Base-by-base conservation (phyloP, 92 coral and sea anemone species). In the Zoanthus sansibaricus region DNA sequence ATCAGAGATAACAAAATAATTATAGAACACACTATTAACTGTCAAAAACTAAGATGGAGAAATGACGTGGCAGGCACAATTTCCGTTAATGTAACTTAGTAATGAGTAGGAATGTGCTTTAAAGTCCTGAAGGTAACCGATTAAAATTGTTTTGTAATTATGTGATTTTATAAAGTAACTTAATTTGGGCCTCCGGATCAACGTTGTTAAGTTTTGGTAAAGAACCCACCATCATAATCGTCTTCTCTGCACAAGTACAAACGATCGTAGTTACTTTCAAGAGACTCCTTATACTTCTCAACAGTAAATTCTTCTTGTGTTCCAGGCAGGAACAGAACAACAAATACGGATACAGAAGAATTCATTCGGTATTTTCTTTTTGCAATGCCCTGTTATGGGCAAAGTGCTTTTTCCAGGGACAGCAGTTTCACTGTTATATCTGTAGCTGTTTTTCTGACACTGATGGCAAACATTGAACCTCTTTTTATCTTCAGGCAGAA, bases 211-310 rank as follows among this genome's bases (percentile, higher is more conserved):
- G 77, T 72, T 72, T 32, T 71, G 77, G 51, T 72, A 72, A 72
- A 72, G 77, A 54, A 71, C 51, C 48, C 58, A 79, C 91, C 87
- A 71, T 88, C 87, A 54, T 88, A 88, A 69, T 88, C 80, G 13
- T n/a, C 71, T 72, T 88, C 72, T 67, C 86, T 54, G 83, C 91
- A 88, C 66, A 88, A 79, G 49, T 88, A 88, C 62, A 88, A 44
- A 7, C 91, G 73, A 76, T 88, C 72, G 42, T 79, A 80, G n/a
- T 83, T 83, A 73, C 83, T 88, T 11, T 83, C 91, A 37, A 82
- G 33, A 13, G 82, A 71, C 83, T 88, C 91, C 72, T 72, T 88
- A 77, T 88, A 78, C 58, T 72, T 79, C 51, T 46, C 86, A 4
- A 87, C 78, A 78, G 78, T 67, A 68, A 87, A 87, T 16, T 66